Evolutionary conservation across 64 coral and sea anemone genomes (phyloP).

Genomic region (Orbicella faveolata): DNA sequence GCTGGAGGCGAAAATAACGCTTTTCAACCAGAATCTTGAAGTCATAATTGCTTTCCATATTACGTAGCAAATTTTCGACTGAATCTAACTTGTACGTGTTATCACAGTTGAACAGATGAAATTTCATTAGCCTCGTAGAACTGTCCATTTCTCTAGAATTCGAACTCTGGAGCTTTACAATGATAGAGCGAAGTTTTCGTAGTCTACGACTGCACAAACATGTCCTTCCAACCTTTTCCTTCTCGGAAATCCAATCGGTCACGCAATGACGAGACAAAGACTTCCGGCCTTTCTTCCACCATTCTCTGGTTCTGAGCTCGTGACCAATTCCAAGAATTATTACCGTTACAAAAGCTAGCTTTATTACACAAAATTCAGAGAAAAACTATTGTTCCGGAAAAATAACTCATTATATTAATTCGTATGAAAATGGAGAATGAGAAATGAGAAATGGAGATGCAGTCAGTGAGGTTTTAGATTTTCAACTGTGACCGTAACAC

Average conservation of each 20-base stretch:
- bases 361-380: no score
- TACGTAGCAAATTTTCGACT: slow-evolving; percentile 2
- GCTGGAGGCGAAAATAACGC: slow-evolving; percentile 45
- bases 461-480: no score
- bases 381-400: no score
- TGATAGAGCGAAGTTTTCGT: not conserved
- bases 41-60: not conserved
- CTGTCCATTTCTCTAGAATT: not conserved
- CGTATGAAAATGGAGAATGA: no score
- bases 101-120: slow-evolving; percentile 87
- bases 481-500: no score
- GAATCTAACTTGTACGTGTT: slow-evolving; percentile 51
- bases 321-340: no score
- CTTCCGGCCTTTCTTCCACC: not conserved
- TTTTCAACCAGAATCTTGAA: not conserved
- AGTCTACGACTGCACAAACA: not conserved
- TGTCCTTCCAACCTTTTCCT: not conserved
- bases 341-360: no score
- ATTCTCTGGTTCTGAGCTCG: not conserved
- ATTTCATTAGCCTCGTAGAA: not conserved
- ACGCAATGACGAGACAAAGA: not conserved
- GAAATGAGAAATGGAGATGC: no score
- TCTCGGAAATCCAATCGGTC: not conserved
- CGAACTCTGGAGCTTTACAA: not conserved
- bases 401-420: no score